Base-by-base conservation (phyloP, 1,140 invertebrate species). In the Sinonovacula constricta region DNA sequence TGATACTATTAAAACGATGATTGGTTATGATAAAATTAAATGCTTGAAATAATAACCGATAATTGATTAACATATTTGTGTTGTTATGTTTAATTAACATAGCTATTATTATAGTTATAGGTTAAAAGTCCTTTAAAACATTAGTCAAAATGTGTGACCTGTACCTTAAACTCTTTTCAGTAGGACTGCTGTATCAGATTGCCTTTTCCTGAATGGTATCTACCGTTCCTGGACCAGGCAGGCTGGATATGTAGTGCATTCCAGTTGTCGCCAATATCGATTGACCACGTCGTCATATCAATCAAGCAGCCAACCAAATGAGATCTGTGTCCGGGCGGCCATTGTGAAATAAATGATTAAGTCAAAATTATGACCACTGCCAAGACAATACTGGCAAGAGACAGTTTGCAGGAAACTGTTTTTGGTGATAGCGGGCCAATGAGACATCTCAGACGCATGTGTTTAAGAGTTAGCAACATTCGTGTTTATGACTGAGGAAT, bases 301-400 rank as follows among this genome's bases (percentile, higher is more conserved):
- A 76, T 76, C 72, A 66, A 66, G 56, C 67, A 63, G 66, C 72
- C 66, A 51, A 59, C 57, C 62, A 76, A 76, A 76, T 76, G 66
- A 76, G 72, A 76, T 76, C 45, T 34, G 53, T 66, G 62, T 66
- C 67, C n/a, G n/a, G 62, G 67, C 67, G 45, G 59, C 36, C 34
- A 28, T 34, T 10, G 62, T 14, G 62, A 67, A 65, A 76, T 76
- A 76, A 76, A 76, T 76, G 72, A 76, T 76, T 62, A 76, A 76
- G 72, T 76, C 72, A 76, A 76, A 76, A 76, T 76, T 76, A 76
- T 76, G 72, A 76, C 62, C 72, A 63, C 51, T n/a, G 31, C 60
- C 31, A 54, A 59, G 63, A 65, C 66, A 76, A 76, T 67, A 67
- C 7, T 45, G 18, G 39, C 7, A 10, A 10, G 7, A 7, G 39